phyloP scores from a whole-genome alignment of 1,140 invertebrate genomes.

The Hypsibius dujardini region DNA sequence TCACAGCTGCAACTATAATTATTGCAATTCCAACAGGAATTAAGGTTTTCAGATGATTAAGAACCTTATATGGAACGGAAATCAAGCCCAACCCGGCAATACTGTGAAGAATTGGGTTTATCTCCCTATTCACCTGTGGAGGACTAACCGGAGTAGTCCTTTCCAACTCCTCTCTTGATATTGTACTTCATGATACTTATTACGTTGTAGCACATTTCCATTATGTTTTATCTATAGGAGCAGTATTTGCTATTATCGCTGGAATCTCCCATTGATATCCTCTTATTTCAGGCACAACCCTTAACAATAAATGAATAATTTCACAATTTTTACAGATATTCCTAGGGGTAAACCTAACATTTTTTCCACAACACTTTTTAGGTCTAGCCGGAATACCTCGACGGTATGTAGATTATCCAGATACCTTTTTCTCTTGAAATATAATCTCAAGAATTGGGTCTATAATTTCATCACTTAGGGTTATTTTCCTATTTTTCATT shows the following conservation, averaged over 20 bases:
- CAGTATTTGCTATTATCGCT: slow-evolving; percentile 50
- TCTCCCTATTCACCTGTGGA: slow-evolving; percentile 44
- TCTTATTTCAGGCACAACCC: slow-evolving; percentile 40
- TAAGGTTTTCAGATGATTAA: slow-evolving; percentile 44
- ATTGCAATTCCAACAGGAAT: slow-evolving; percentile 40
- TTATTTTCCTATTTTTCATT: slow-evolving; percentile 41
- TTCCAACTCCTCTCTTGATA: slow-evolving; percentile 51
- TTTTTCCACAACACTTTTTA: slow-evolving; percentile 56
- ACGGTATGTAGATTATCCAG: slow-evolving; percentile 51
- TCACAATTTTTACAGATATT: slow-evolving; percentile 41
- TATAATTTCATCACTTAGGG: slow-evolving; percentile 38
- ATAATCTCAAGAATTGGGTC: slow-evolving; percentile 44
- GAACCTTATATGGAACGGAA: slow-evolving; percentile 32
- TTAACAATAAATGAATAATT: slow-evolving; percentile 36
- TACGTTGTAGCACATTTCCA: slow-evolving; percentile 58
- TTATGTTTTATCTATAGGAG: slow-evolving; percentile 39
- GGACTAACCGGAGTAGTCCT: slow-evolving; percentile 39
- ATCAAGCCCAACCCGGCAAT: slow-evolving; percentile 39
- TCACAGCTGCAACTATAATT: slow-evolving; percentile 52
- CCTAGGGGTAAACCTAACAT: slow-evolving; percentile 51
- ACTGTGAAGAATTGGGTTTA: slow-evolving; percentile 48
- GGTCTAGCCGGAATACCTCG: slow-evolving; percentile 52
- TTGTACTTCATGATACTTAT: slow-evolving; percentile 51
- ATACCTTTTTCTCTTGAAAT: slow-evolving; percentile 45
- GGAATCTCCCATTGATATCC: slow-evolving; percentile 48